Percentiles rank a stretch among this genome's conserved stretches.
phyloP scores from a whole-genome alignment of 1,140 invertebrate genomes.

The Scaptomyza graminum region DNA sequence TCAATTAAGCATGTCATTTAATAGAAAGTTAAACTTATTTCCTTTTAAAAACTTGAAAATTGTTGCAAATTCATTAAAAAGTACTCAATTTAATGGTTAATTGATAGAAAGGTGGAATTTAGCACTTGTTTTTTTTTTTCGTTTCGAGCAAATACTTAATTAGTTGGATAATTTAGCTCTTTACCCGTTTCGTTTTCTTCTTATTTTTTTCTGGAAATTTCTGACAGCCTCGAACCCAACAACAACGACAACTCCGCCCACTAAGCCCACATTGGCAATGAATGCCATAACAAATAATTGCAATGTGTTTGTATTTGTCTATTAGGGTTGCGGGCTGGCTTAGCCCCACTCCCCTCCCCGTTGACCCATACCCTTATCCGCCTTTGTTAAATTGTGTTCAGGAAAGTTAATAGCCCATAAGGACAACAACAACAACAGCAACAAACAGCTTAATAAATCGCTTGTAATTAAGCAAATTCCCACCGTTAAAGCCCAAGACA shows the following conservation, averaged over 20 bases:
- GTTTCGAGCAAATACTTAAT: too few relatives aligned
- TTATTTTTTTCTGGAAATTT: too few relatives aligned
- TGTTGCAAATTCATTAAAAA: too few relatives aligned
- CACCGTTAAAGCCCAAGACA: constrained; percentile 35
- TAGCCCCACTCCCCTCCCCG: background rate
- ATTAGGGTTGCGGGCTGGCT: constrained; percentile 26
- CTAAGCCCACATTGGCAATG: background rate
- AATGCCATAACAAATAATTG: constrained; percentile 63
- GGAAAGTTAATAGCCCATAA: constrained; percentile 58
- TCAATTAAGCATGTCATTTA: too few relatives aligned
- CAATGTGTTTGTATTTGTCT: constrained; percentile 64
- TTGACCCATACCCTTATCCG: too few relatives aligned
- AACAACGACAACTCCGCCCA: background rate
- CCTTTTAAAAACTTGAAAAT: too few relatives aligned
- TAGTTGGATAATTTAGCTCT: too few relatives aligned
- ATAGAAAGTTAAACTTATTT: too few relatives aligned
- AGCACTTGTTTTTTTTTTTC: background rate
- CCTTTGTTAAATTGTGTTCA: constrained; percentile 18
- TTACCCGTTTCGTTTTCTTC: too few relatives aligned
- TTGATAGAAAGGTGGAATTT: too few relatives aligned
- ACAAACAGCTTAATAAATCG: constrained; percentile 51
- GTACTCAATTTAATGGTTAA: too few relatives aligned
- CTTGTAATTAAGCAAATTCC: constrained; percentile 67
- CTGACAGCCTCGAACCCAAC: background rate
- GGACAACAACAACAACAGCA: constrained; percentile 30